These are phyloP conservation scores for Drosophila setosimentum DNA, from an alignment of 2,888 invertebrate genomes.

Conservation along the genomic window DNA sequence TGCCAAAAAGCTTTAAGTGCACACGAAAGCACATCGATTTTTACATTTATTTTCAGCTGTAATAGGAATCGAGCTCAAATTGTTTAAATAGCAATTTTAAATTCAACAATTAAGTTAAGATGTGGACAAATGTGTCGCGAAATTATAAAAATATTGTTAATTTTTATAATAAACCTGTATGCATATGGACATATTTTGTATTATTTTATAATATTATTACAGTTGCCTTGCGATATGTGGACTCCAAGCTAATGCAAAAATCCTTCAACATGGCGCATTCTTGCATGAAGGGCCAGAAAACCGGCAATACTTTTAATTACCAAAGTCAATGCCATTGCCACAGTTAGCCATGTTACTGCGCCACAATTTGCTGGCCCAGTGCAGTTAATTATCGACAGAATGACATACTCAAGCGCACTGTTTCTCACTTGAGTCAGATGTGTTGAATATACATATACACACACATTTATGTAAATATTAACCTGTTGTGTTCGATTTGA, in stretches of 20 bases:
- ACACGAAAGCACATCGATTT: no score
- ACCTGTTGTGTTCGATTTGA: constrained; percentile 18
- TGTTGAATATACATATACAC: constrained; percentile 16
- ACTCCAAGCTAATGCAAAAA: neutral
- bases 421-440: constrained; percentile 53
- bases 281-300: constrained; percentile 70
- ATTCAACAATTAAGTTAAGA: neutral
- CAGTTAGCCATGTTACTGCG: constrained; percentile 16
- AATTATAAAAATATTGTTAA: neutral
- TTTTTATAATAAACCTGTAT: constrained; percentile 11
- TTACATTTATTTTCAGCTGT: no score
- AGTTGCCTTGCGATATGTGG: constrained; percentile 37
- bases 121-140: no score
- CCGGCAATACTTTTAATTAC: constrained; percentile 58
- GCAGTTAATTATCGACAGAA: constrained; percentile 60
- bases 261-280: constrained; percentile 66
- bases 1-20: no score
- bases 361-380: constrained; percentile 16
- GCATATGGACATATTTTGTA: constrained; percentile 5
- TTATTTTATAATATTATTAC: constrained; percentile 34
- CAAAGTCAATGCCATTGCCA: constrained; percentile 63
- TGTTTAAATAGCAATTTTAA: neutral
- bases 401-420: constrained; percentile 61
- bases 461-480: constrained; percentile 2
- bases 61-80: neutral